These are phyloP conservation scores for Bombus pyrosoma DNA, from an alignment of 1,140 invertebrate species.

Conservation along the genomic window DNA sequence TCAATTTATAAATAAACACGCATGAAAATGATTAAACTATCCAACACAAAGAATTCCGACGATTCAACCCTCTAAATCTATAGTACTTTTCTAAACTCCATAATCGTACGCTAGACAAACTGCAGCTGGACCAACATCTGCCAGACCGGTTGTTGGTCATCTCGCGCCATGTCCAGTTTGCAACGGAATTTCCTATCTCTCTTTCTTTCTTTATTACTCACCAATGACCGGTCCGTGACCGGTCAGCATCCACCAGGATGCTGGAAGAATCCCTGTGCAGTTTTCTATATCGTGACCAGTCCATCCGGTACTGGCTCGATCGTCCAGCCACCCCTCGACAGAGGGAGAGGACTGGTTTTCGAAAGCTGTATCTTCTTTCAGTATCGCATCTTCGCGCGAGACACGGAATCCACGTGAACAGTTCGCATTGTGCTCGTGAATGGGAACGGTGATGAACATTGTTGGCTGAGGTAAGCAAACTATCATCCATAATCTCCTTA, in stretches of 20 bases:
- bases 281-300: conserved; percentile 72
- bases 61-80: neutral
- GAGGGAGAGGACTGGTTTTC: conserved; percentile 75
- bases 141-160: conserved; percentile 80
- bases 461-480: neutral
- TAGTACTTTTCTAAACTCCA: conserved; percentile 32
- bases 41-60: neutral
- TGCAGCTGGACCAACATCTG: conserved; percentile 81
- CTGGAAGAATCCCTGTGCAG: conserved; percentile 71
- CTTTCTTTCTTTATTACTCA: conserved; percentile 23
- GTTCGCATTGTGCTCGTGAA: conserved; percentile 48
- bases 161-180: conserved; percentile 75
- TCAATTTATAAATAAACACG: neutral
- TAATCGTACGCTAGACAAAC: conserved; percentile 49
- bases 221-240: conserved; percentile 71
- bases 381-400: conserved; percentile 23
- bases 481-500: neutral
- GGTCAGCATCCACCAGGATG: conserved; percentile 77
- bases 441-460: neutral
- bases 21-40: conserved; percentile 4
- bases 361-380: conserved; percentile 56
- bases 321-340: conserved; percentile 67
- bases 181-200: conserved; percentile 48
- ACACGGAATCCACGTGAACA: conserved; percentile 52
- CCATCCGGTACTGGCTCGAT: conserved; percentile 66